phyloP scores from a whole-genome alignment of 2,797 vertebrate genomes.

The Pseudopleuronectes americanus region DNA sequence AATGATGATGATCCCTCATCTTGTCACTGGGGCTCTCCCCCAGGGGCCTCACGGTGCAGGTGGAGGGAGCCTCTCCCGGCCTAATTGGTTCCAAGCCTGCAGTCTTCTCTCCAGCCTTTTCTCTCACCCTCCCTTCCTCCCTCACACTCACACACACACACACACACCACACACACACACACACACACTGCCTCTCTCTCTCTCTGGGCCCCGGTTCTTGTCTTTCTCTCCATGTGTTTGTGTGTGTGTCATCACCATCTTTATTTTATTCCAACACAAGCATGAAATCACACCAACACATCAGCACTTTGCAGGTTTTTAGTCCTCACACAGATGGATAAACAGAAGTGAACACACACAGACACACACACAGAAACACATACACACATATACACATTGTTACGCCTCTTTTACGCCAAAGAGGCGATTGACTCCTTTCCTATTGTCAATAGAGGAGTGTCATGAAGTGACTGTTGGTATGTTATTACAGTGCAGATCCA shows the following conservation, averaged over 20 bases:
- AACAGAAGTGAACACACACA: constrained; percentile 24
- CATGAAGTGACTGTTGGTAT: too few relatives aligned
- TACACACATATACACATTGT: not conserved
- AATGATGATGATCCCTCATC: constrained; percentile 89
- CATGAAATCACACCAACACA: constrained; percentile 51
- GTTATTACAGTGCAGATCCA: too few relatives aligned
- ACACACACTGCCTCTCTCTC: constrained; percentile 1
- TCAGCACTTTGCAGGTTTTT: constrained; percentile 26
- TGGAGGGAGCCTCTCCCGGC: constrained; percentile 76
- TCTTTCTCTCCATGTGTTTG: constrained; percentile 48
- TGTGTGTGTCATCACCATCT: constrained; percentile 45
- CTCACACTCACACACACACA: not conserved
- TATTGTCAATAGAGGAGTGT: too few relatives aligned
- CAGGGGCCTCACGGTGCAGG: constrained; percentile 77
- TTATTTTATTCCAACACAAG: constrained; percentile 49
- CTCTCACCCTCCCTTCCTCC: constrained; percentile 9
- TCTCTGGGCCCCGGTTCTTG: constrained; percentile 46
- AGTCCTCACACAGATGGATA: constrained; percentile 26
- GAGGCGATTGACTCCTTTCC: too few relatives aligned
- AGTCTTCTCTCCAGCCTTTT: constrained; percentile 78
- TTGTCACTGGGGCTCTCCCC: constrained; percentile 82
- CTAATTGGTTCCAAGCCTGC: constrained; percentile 87
- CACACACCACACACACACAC: not conserved
- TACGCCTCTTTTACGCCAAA: too few relatives aligned
- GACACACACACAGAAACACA: not conserved